These are phyloP conservation scores for Cecropterus lyciades DNA, from an alignment of 1,140 invertebrate species.

Conservation along the genomic window DNA sequence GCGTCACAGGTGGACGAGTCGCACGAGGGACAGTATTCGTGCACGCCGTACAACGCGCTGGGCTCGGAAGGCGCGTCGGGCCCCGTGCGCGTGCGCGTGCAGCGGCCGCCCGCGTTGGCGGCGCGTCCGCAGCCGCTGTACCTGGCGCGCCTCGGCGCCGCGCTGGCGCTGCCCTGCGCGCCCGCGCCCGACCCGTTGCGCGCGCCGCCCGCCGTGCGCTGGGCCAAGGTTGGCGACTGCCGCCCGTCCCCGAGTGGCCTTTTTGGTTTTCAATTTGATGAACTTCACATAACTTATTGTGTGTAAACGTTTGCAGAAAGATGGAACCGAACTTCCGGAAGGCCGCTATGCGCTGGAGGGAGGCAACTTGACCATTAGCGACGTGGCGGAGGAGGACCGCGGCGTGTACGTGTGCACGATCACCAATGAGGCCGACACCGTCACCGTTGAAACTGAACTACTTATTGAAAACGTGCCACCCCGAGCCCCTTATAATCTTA, in stretches of 20 bases:
- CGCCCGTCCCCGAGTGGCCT: conserved; percentile 84
- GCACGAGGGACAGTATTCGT: conserved; percentile 93
- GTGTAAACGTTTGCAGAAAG: conserved; percentile 86
- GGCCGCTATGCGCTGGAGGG: conserved; percentile 89
- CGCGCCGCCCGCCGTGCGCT: conserved; percentile 89
- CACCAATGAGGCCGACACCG: conserved; percentile 96
- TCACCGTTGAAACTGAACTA: conserved; percentile 93
- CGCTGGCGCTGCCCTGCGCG: conserved; percentile 93
- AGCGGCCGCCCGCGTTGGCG: conserved; percentile 92
- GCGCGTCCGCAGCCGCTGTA: conserved; percentile 92
- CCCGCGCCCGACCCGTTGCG: conserved; percentile 88
- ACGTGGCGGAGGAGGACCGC: conserved; percentile 93
- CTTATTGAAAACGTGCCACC: conserved; percentile 94
- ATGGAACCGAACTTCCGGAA: conserved; percentile 88
- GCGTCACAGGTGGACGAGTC: conserved; percentile 87
- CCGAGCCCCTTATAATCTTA: conserved; percentile 95
- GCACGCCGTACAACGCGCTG: conserved; percentile 95
- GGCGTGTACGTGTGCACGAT: conserved; percentile 96
- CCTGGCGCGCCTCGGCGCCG: conserved; percentile 92
- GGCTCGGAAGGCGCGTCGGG: conserved; percentile 94
- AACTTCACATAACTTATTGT: not conserved
- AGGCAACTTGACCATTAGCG: conserved; percentile 94
- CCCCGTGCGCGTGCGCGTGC: conserved; percentile 94
- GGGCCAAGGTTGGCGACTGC: conserved; percentile 91
- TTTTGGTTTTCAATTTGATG: not conserved